Base-by-base conservation (phyloP, 2,888 invertebrate species). In the Parapristionchus giblindavisi region DNA sequence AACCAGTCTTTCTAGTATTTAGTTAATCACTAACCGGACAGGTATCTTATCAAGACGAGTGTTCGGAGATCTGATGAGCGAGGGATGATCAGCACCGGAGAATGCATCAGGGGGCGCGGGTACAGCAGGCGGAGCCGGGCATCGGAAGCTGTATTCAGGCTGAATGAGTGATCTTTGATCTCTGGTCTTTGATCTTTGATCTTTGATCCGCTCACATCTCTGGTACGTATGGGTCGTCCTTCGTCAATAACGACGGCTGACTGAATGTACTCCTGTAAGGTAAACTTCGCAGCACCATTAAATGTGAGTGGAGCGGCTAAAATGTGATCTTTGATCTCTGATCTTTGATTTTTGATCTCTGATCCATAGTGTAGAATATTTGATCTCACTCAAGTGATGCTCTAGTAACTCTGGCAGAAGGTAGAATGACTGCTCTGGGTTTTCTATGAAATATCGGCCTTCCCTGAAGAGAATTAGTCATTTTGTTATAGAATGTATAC, bases 361-460 rank as follows among this genome's bases (percentile, higher is more conserved):
- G n/a, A n/a, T n/a, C n/a, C n/a, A n/a, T n/a, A n/a, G n/a, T n/a
- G n/a, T n/a, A n/a, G n/a, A n/a, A n/a, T n/a, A n/a, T n/a, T n/a
- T n/a, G n/a, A 14, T 43, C 68, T 68, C n/a, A 68, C 68, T n/a
- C 5, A 34, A 36, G 68, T 68, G 68, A 52, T 68, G 68, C 3
- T 14, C 17, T n/a, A 68, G 68, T 24, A 68, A 36, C 11, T 68
- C 68, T 4, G 68, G 68, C 1, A 68, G 34, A 2, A 68, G 68
- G n/a, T 68, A 68, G 68, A 68, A 68, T 27, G 68, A 68, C 21
- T 68, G 51, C 34, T 68, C 36, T 1, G 34, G 24, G 51, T 68
- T 52, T 52, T 68, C 68, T 29, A 68, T 68, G 68, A 52, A 68
- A 52, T 68, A 68, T 52, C 68, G 32, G 27, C 68, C 68, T 24